Conservation (phyloP, 2,113 vertebrate genomes). For the Pangasianodon gigas region DNA sequence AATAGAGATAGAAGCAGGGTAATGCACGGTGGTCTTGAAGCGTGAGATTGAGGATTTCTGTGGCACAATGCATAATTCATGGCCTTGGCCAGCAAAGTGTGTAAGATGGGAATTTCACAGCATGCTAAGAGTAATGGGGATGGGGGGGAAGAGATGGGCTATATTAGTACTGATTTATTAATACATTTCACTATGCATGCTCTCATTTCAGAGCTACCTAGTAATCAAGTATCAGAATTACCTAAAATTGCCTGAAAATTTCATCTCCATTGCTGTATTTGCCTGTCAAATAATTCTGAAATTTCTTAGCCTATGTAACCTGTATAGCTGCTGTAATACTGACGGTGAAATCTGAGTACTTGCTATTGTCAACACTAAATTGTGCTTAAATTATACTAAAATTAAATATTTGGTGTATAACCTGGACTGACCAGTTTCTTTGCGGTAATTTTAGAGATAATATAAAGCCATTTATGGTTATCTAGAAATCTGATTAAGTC, state of each 20-base stretch:
- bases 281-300: slow-evolving; percentile 14
- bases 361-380: background rate
- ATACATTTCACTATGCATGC: slow-evolving; percentile 81
- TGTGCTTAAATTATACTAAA: background rate
- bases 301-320: slow-evolving; percentile 4
- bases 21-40: slow-evolving; percentile 96
- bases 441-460: slow-evolving; percentile 18
- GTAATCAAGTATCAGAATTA: slow-evolving; percentile 85
- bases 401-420: background rate
- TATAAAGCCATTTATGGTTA: background rate
- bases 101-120: slow-evolving; percentile 99
- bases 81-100: slow-evolving; percentile 96
- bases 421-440: background rate
- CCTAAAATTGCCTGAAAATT: slow-evolving; percentile 45
- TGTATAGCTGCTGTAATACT: background rate
- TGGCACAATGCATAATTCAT: slow-evolving; percentile 99
- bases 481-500: slow-evolving; percentile 4
- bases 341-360: background rate
- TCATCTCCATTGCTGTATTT: slow-evolving; percentile 28
- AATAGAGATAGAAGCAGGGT: slow-evolving; percentile 98
- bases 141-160: slow-evolving; percentile 76
- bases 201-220: slow-evolving; percentile 79
- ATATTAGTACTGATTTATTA: slow-evolving; percentile 66
- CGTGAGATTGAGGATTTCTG: slow-evolving; percentile 98
- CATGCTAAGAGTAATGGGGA: slow-evolving; percentile 89